These are phyloP conservation scores for Petromus typicus DNA, from an alignment of 2,113 vertebrate genomes.

Conservation along the genomic window DNA sequence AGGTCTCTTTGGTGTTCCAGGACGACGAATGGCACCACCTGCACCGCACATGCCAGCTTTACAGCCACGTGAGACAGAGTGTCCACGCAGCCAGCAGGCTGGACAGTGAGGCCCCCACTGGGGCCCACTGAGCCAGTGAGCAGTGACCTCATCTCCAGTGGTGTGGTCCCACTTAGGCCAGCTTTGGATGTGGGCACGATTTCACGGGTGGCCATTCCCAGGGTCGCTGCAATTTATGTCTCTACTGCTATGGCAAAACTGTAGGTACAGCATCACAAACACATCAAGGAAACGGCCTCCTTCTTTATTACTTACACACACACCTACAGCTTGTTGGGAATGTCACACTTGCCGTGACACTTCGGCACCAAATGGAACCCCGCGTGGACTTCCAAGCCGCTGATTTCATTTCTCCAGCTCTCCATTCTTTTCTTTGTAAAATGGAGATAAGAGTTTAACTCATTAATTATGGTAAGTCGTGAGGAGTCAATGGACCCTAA, in stretches of 20 bases:
- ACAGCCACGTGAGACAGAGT: not conserved
- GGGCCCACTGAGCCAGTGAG: not conserved
- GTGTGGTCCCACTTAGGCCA: too few species aligned
- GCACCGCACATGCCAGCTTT: not conserved
- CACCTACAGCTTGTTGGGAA: not conserved
- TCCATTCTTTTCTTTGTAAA: not conserved
- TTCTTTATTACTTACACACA: not conserved
- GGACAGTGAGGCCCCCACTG: not conserved
- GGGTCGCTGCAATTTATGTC: rapidly evolving
- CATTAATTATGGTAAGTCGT: not conserved
- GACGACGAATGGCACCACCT: not conserved
- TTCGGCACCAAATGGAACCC: not conserved
- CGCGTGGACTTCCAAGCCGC: not conserved
- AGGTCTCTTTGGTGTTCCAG: not conserved
- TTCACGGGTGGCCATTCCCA: not conserved
- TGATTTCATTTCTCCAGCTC: constrained; percentile 1
- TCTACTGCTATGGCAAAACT: not conserved
- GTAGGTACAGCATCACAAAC: not conserved
- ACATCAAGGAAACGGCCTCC: not conserved
- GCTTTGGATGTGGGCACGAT: not conserved
- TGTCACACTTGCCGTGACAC: not conserved
- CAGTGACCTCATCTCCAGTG: not conserved
- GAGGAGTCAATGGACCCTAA: not conserved
- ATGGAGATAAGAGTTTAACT: not conserved
- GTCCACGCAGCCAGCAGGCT: not conserved